A percentile compares a stretch with the other conserved stretches of the same genome.
These are phyloP conservation scores for Serilophus lunatus DNA, from an alignment of 2,113 vertebrate species.

Conservation along the genomic window DNA sequence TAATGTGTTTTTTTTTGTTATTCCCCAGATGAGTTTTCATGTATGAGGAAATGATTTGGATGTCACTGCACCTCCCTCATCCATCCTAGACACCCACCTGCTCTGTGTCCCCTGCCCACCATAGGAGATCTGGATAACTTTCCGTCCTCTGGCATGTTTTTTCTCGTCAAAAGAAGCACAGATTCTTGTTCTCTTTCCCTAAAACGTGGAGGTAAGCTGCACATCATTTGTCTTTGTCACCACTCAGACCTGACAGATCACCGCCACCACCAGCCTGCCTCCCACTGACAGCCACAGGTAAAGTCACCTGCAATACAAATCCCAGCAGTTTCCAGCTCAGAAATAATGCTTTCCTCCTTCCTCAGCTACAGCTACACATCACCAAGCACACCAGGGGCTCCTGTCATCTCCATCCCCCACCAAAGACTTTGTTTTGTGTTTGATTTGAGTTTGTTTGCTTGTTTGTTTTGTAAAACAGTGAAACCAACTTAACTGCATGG, in stretches of 20 bases:
- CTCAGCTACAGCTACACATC: not conserved
- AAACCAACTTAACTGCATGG: not conserved
- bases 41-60: not conserved
- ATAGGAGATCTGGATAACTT: not conserved
- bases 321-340: not conserved
- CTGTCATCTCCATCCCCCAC: not conserved
- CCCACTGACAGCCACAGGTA: rapidly evolving
- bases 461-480: not conserved
- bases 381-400: not conserved
- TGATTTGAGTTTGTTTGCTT: not conserved
- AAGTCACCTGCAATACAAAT: not conserved
- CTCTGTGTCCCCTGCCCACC: rapidly evolving
- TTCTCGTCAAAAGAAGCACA: rapidly evolving
- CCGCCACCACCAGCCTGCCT: not conserved
- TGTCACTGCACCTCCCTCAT: rapidly evolving
- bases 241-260: not conserved
- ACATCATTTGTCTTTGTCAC: not conserved
- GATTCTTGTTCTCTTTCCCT: not conserved
- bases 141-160: rapidly evolving
- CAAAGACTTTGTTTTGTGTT: not conserved
- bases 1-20: not conserved
- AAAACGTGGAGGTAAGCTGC: not conserved
- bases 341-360: not conserved
- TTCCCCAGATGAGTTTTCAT: not conserved
- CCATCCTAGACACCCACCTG: not conserved